phyloP scores from a whole-genome alignment of 2,797 vertebrate species.

The Carduelis carduelis region DNA sequence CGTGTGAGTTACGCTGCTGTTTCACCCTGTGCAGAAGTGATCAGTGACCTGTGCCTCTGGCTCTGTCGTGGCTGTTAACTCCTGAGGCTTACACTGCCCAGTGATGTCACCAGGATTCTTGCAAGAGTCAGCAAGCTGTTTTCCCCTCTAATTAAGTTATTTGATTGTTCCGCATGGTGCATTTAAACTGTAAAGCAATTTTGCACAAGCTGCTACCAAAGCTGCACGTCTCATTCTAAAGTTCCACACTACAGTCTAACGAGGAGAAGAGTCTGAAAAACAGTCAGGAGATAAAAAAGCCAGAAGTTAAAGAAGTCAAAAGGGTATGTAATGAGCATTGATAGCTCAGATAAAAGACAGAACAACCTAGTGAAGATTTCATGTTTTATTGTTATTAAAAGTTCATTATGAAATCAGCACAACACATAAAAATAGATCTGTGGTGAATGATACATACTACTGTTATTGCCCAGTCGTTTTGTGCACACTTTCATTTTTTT shows the following conservation, averaged over 20 bases:
- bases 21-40: not conserved
- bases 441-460: constrained; percentile 11
- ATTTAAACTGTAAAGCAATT: not conserved
- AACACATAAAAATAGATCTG: constrained; percentile 60
- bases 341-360: constrained; percentile 2
- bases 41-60: not conserved
- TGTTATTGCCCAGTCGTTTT: not conserved
- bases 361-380: not conserved
- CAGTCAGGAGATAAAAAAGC: not conserved
- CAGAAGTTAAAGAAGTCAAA: not conserved
- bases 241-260: not conserved
- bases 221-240: not conserved
- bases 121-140: not conserved
- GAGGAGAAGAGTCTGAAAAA: not conserved
- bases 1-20: not conserved
- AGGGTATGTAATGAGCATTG: not conserved
- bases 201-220: not conserved
- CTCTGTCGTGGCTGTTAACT: not conserved
- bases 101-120: not conserved
- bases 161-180: not conserved
- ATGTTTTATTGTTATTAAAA: constrained; percentile 60
- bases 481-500: constrained; percentile 4
- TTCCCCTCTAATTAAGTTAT: not conserved
- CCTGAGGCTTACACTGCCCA: not conserved
- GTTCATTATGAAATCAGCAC: constrained; percentile 59